These are phyloP conservation scores for Numida meleagris DNA, from an alignment of 2,113 vertebrate species.

Conservation along the genomic window DNA sequence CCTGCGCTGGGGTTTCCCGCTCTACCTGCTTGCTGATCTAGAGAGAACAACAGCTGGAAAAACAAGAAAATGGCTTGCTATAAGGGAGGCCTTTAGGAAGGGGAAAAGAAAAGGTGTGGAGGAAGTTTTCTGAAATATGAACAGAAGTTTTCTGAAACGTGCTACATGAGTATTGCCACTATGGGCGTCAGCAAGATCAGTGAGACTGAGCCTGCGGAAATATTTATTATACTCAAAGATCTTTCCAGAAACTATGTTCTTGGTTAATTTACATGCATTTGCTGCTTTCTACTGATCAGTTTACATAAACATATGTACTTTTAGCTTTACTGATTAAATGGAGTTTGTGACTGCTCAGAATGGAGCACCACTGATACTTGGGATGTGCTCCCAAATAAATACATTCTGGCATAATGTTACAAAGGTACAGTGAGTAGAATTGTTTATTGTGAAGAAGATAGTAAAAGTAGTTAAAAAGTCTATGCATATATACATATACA, in stretches of 20 bases:
- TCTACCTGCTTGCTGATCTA: background rate
- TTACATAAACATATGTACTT: background rate
- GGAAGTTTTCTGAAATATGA: background rate
- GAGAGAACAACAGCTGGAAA: background rate
- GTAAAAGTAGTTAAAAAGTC: background rate
- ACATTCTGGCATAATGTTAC: background rate
- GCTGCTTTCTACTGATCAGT: background rate
- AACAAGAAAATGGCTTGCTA: background rate
- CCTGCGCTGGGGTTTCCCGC: background rate
- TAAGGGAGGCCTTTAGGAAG: background rate
- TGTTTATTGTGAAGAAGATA: background rate
- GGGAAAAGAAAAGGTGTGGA: background rate
- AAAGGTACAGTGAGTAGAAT: background rate
- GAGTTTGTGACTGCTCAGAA: background rate
- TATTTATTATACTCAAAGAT: background rate
- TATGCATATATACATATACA: background rate
- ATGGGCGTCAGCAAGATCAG: background rate
- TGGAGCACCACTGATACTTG: background rate
- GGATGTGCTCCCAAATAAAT: background rate
- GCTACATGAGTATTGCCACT: background rate
- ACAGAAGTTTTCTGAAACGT: background rate
- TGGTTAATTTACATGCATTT: background rate
- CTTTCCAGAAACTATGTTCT: background rate
- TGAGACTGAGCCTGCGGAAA: background rate
- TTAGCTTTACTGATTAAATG: background rate